Evolutionary conservation across 2,113 vertebrate genomes (phyloP), one percentile per base, ranked within the genome.

Genomic region (Vombatus ursinus): DNA sequence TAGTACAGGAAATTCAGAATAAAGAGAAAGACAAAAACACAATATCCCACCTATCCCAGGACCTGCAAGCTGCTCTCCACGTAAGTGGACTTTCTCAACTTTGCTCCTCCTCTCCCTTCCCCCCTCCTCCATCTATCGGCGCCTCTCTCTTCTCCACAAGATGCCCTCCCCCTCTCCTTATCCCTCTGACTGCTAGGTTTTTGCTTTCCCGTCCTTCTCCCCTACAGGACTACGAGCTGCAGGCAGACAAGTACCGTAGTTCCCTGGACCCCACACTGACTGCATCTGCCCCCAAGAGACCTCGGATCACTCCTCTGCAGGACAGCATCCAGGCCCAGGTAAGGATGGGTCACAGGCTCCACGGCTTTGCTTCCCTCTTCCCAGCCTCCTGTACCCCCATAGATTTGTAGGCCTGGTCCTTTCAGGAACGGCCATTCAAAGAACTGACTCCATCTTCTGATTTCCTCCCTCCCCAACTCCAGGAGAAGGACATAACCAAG

Each of bases 321-420:
- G 99, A 99, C 23, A 98, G 98, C 96, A 98, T 99, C 97, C 98
- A 99, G 97, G 99, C 98, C 97, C 98, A 99, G 99, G 99, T 99
- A 97, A 98, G 93, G 92, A 6, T 0, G 0, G 53, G 94, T 3
- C 48, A 50, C 2, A 0, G 48, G 28, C 48, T 93, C 22, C 1
- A 0, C 4, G 89, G 44, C 89, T 11, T 8, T 1, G 22, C 0
- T 2, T n/a, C 19, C 52, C 0, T 10, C 3, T 0, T 51, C 25
- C 0, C 0, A 11, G 94, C 53, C 57, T 12, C 37, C 37, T n/a
- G 37, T n/a, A 22, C 37, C 37, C 37, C 93, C 31, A 2, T n/a
- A 22, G 31, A 1, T 3, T 50, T 61, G 0, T 0, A 50, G 52
- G 37, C 2, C 52, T 68, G 49, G 8, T 37, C 31, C 44, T 14